Evolutionary conservation across 2,888 invertebrate genomes (phyloP), one percentile per base, ranked within the genome.

Genomic region (Amphiduros pacificus): DNA sequence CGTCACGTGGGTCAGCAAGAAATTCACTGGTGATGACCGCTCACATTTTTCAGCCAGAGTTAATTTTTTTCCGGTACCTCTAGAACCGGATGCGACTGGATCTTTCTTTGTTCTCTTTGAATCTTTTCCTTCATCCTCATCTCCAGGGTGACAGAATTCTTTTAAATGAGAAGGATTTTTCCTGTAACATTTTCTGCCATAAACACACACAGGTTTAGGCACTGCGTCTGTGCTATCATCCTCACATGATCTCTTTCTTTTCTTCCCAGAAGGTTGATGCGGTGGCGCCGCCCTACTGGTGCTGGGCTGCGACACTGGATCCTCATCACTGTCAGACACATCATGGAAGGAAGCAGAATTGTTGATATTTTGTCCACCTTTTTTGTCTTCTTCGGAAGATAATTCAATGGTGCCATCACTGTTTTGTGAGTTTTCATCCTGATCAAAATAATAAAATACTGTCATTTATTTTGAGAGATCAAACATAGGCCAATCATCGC

Each of bases 91-190:
- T 9, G n/a, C 6, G 20, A 20, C 22, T n/a, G 44, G 20, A 44
- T n/a, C 6, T 17, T 44, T 44, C 6, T n/a, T 22, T 11, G 22
- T 5, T 17, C n/a, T 11, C n/a, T 5, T 22, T 17, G 5, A 20
- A n/a, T 20, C 44, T n/a, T 44, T 44, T 5, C 22, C 44, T 44
- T 44, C 44, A 44, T 44, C 20, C 6, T 22, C 44, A 5, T 44
- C 44, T 44, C 20, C 44, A 9, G 88, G 87, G 85, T 94, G 94
- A 36, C 87, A 86, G 80, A 87, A 93, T 80, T 93, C 91, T 64
- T 86, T 86, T 65, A 93, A 90, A 82, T 95, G 95, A 61, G 89
- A 87, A 0, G 92, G 91, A 84, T 93, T 94, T 73, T 88, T 87
- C 57, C 94, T 86, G 75, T 90, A 94, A 76, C 94, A 94, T 70